These are phyloP conservation scores for Papilio elwesi DNA, from an alignment of 2,888 invertebrate genomes.

Conservation along the genomic window DNA sequence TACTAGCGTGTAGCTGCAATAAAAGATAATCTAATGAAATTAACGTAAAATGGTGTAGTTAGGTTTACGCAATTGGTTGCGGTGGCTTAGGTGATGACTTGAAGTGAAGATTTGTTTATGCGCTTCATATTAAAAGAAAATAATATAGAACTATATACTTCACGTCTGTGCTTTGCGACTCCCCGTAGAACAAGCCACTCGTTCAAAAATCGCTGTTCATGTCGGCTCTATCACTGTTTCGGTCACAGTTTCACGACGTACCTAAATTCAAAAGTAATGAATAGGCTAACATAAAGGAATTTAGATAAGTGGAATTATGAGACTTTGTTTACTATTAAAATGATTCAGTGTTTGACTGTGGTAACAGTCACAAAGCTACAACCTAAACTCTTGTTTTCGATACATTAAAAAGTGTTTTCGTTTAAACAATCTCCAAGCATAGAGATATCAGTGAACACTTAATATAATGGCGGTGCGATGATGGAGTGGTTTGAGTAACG, in stretches of 20 bases:
- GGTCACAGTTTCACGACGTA: too few relatives aligned
- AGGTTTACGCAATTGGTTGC: not conserved
- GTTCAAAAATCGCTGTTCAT: too few relatives aligned
- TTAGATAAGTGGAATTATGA: too few relatives aligned
- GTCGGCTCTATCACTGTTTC: too few relatives aligned
- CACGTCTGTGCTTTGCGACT: too few relatives aligned
- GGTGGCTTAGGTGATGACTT: not conserved
- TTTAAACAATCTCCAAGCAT: constrained; percentile 50
- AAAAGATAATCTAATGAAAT: not conserved
- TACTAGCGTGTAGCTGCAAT: not conserved
- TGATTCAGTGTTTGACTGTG: not conserved
- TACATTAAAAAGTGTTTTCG: constrained; percentile 67
- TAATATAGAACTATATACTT: too few relatives aligned
- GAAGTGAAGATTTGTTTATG: not conserved
- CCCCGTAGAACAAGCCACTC: too few relatives aligned
- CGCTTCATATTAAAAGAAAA: too few relatives aligned
- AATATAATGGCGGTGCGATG: constrained; percentile 71
- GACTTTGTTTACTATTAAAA: too few relatives aligned
- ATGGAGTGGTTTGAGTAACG: constrained; percentile 68
- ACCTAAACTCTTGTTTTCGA: constrained; percentile 56
- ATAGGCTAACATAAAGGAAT: not conserved
- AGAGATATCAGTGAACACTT: constrained; percentile 67
- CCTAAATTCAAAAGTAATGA: too few relatives aligned
- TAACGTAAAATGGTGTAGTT: not conserved
- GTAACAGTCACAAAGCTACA: constrained; percentile 4